These are phyloP conservation scores for Mixornis gularis DNA, from an alignment of 2,113 vertebrate species.

Conservation along the genomic window DNA sequence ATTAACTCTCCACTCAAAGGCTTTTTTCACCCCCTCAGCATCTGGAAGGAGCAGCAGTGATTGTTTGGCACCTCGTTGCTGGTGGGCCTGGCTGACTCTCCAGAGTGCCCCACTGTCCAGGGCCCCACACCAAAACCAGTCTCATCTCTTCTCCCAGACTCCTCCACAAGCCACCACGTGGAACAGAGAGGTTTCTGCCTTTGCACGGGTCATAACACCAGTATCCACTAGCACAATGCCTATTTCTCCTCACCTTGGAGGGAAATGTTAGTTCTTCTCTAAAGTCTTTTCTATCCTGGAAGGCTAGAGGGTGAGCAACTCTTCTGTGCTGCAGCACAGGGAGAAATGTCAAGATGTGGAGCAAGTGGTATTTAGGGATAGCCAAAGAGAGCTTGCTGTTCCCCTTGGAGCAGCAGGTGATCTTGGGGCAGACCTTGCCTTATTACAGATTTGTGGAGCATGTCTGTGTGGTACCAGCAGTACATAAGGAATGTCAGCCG, in stretches of 20 bases:
- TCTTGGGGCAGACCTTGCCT: neutral
- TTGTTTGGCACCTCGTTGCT: neutral
- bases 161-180: accelerated
- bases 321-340: neutral
- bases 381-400: neutral
- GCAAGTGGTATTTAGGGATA: neutral
- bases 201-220: accelerated
- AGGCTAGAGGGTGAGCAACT: neutral
- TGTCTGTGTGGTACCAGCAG: neutral
- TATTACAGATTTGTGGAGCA: neutral
- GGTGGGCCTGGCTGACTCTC: neutral
- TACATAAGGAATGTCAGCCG: neutral
- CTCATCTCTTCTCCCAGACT: neutral
- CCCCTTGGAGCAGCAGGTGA: neutral
- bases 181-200: neutral
- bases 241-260: accelerated
- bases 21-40: neutral
- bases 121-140: neutral
- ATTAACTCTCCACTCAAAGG: slow-evolving; percentile 24
- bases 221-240: too few relatives aligned
- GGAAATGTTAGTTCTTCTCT: neutral
- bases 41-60: neutral
- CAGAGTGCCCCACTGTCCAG: neutral
- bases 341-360: neutral
- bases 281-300: neutral